Evolutionary conservation across 2,888 invertebrate genomes (phyloP).

Genomic region (Allacma fusca): DNA sequence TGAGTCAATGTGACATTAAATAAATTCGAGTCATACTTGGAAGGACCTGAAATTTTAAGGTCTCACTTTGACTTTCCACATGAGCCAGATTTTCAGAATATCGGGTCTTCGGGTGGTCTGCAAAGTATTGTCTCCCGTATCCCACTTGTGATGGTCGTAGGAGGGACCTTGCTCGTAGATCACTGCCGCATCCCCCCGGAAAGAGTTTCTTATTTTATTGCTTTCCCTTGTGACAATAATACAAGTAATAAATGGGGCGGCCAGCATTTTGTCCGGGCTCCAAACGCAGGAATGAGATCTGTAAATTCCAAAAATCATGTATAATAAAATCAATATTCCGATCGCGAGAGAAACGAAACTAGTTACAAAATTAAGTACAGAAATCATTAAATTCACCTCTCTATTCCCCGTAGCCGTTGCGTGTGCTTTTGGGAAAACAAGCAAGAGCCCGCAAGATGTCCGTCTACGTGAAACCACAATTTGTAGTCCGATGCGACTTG

Average conservation of each 20-base stretch:
- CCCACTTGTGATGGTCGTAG: constrained; percentile 32
- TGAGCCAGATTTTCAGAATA: constrained; percentile 43
- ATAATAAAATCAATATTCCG: not conserved
- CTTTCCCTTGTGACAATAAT: constrained; percentile 29
- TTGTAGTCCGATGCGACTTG: not conserved
- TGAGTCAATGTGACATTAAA: not conserved
- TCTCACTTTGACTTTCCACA: constrained; percentile 43
- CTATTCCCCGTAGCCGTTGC: constrained; percentile 3
- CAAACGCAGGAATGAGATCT: constrained; percentile 32
- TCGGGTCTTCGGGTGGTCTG: constrained; percentile 26
- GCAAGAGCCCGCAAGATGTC: not conserved
- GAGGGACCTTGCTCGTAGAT: constrained; percentile 31
- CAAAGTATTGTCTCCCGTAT: constrained; percentile 34
- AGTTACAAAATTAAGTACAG: no score
- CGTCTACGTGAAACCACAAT: constrained; percentile 35
- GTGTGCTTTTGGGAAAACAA: not conserved
- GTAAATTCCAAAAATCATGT: no score
- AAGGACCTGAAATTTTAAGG: not conserved
- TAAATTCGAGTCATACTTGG: not conserved
- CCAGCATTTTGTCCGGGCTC: constrained; percentile 30
- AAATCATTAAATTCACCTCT: constrained; percentile 62
- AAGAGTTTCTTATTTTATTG: constrained; percentile 6
- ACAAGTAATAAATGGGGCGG: constrained; percentile 2
- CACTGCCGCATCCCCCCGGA: not conserved
- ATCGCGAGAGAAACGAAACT: no score